These are phyloP conservation scores for Epistrophella euchroma DNA, from an alignment of 2,888 invertebrate genomes.

Conservation along the genomic window DNA sequence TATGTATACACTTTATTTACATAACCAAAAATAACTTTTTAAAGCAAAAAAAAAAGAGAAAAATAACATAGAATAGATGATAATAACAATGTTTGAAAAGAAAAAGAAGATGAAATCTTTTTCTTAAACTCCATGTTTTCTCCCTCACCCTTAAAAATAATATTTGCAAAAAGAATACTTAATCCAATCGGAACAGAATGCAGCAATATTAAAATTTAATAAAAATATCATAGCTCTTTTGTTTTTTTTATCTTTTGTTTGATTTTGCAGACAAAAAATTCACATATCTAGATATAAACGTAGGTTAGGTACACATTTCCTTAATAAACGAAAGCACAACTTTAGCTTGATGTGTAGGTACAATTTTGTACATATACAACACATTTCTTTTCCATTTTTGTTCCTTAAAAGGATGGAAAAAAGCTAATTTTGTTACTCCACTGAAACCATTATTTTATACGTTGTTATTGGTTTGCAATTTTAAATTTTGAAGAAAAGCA, in stretches of 20 bases:
- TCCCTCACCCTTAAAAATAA: background rate
- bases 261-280: background rate
- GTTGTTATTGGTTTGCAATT: slow-evolving; percentile 35
- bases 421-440: slow-evolving; percentile 57
- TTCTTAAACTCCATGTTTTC: background rate
- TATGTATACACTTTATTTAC: too few relatives aligned
- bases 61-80: background rate
- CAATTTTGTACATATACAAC: background rate
- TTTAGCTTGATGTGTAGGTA: background rate
- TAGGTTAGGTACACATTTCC: background rate
- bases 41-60: background rate
- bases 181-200: background rate
- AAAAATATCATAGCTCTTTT: background rate
- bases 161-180: background rate
- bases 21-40: too few relatives aligned
- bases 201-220: background rate
- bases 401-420: slow-evolving; percentile 21
- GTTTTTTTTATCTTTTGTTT: background rate
- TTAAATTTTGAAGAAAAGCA: slow-evolving; percentile 29
- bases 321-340: slow-evolving; percentile 20
- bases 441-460: slow-evolving; percentile 27
- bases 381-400: background rate
- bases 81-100: background rate
- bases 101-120: background rate
- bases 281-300: background rate